A percentile compares a stretch with the other conserved stretches of the same genome.
These are phyloP conservation scores for Phrynosoma blainvillii DNA, from an alignment of 2,113 vertebrate genomes.

Conservation along the genomic window DNA sequence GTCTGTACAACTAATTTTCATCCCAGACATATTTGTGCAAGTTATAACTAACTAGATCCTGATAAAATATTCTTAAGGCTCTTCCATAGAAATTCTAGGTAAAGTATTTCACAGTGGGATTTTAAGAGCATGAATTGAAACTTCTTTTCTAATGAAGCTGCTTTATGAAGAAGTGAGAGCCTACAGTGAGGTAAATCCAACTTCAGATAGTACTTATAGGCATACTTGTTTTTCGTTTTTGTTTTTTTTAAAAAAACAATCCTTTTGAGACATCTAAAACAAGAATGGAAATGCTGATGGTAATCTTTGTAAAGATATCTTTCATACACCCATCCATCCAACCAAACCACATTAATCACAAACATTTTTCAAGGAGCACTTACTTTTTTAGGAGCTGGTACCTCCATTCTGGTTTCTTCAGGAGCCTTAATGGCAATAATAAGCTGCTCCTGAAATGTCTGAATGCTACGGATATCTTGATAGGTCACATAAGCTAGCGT, in stretches of 20 bases:
- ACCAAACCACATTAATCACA: background rate
- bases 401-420: slow-evolving; percentile 89
- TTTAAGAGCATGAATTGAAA: background rate
- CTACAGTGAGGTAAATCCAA: background rate
- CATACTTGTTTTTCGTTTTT: too few relatives aligned
- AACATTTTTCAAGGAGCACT: background rate
- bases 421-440: slow-evolving; percentile 90
- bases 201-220: background rate
- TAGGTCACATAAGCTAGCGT: slow-evolving; percentile 91
- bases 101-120: background rate
- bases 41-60: background rate
- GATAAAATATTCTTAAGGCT: background rate
- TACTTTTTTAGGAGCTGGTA: slow-evolving; percentile 88
- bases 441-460: slow-evolving; percentile 87
- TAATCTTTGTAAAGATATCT: background rate
- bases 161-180: background rate
- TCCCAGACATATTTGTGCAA: background rate
- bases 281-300: background rate
- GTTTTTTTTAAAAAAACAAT: background rate
- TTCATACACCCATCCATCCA: background rate
- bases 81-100: background rate
- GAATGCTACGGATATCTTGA: slow-evolving; percentile 84
- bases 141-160: background rate
- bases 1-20: background rate
- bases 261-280: background rate